These are phyloP conservation scores for Hetaerina titia DNA, from an alignment of 2,888 invertebrate genomes.

Conservation along the genomic window DNA sequence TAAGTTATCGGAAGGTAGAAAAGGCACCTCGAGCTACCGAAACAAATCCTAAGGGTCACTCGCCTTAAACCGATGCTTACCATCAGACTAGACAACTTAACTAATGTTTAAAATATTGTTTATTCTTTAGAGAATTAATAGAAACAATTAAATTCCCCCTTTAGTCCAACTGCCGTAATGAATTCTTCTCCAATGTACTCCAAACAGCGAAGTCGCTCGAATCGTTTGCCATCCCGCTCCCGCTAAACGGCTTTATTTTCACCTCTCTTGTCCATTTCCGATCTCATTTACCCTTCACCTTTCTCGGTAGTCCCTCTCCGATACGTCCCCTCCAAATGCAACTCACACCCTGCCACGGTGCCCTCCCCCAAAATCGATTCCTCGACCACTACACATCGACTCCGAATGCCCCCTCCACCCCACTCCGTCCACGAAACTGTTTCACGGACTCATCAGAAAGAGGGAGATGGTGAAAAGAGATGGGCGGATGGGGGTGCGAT, in stretches of 20 bases:
- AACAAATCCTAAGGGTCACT: too few species aligned
- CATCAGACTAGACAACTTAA: too few species aligned
- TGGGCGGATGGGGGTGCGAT: neutral
- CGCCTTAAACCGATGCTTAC: too few species aligned
- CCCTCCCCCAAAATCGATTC: neutral
- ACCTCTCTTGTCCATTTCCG: neutral
- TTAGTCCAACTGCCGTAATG: too few species aligned
- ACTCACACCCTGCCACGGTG: neutral
- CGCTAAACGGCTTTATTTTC: neutral
- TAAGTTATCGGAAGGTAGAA: too few species aligned
- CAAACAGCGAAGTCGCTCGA: neutral
- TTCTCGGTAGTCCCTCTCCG: neutral
- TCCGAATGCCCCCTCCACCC: neutral
- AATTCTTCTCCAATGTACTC: too few species aligned
- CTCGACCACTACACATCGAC: neutral
- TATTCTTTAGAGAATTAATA: too few species aligned
- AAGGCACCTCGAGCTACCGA: too few species aligned
- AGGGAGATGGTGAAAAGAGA: neutral
- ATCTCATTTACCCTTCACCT: neutral
- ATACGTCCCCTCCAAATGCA: neutral
- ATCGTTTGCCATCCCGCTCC: neutral
- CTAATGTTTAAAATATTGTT: too few species aligned
- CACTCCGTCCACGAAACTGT: neutral
- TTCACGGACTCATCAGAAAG: neutral
- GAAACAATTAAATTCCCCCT: too few species aligned